Percentiles rank a stretch among this genome's conserved stretches.
phyloP scores from a whole-genome alignment of 2,797 vertebrate species.

The Acrossocheilus fasciatus region DNA sequence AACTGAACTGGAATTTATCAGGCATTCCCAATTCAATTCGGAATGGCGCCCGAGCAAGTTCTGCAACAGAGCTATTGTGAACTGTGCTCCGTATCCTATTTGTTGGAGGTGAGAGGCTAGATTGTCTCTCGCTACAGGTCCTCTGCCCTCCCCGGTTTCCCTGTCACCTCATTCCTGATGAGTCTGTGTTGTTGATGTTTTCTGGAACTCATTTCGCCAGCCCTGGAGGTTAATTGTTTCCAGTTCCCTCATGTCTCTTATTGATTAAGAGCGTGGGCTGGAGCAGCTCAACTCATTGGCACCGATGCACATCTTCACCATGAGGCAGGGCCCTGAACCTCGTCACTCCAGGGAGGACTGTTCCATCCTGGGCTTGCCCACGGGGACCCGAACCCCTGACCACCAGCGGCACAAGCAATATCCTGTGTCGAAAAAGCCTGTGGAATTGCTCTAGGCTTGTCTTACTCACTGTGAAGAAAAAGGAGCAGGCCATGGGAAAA shows the following conservation, averaged over 20 bases:
- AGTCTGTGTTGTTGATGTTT: conserved; percentile 39
- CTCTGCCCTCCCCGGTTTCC: conserved; percentile 24
- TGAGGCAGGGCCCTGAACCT: conserved; percentile 25
- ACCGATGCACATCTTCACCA: conserved; percentile 31
- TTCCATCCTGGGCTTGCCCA: conserved; percentile 28
- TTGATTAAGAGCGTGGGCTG: conserved; percentile 52
- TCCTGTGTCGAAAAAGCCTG: conserved; percentile 1
- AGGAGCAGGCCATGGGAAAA: conserved; percentile 45
- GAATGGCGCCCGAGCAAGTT: background rate
- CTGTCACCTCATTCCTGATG: conserved; percentile 41
- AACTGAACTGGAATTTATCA: background rate
- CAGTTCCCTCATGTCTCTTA: conserved; percentile 49
- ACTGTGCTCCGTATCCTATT: conserved; percentile 16
- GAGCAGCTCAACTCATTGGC: conserved; percentile 41
- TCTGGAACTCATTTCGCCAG: conserved; percentile 41
- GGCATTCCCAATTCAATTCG: background rate
- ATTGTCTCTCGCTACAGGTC: conserved; percentile 5
- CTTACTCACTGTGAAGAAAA: conserved; percentile 41
- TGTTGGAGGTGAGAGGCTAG: conserved; percentile 36
- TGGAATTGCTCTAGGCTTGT: conserved; percentile 40
- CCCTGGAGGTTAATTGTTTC: conserved; percentile 58
- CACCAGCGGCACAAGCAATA: conserved; percentile 15
- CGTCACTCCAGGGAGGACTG: conserved; percentile 26
- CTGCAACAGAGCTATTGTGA: conserved; percentile 25
- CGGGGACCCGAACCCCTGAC: conserved; percentile 25